Percentiles rank a stretch among this genome's conserved stretches.
Conservation (phyloP, 2,797 vertebrate species). For the Adrianichthys oophorus region DNA sequence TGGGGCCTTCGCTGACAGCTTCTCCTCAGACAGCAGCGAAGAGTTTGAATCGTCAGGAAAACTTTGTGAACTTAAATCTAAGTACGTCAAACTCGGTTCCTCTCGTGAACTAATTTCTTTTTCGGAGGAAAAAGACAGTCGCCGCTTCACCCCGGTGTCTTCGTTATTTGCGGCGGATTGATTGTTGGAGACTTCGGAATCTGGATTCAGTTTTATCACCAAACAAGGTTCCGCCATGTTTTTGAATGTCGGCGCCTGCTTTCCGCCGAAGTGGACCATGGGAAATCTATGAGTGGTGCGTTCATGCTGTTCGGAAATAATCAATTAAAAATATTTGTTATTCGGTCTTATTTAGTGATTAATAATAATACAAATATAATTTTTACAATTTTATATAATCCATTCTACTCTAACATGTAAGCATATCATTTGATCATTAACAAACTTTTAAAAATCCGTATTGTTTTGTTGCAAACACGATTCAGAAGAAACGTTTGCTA, state of each 20-base stretch:
- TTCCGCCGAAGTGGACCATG: constrained; percentile 66
- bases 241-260: constrained; percentile 69
- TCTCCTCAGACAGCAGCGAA: too few species aligned
- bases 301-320: constrained; percentile 13
- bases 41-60: constrained; percentile 22
- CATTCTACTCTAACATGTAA: too few species aligned
- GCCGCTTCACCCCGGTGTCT: not conserved
- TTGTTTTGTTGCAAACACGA: too few species aligned
- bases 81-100: not conserved
- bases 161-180: not conserved
- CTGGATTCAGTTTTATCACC: constrained; percentile 5
- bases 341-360: too few species aligned
- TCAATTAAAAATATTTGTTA: too few species aligned
- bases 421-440: too few species aligned
- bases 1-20: constrained; percentile 11
- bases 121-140: constrained; percentile 19
- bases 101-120: not conserved
- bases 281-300: constrained; percentile 43
- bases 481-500: too few species aligned
- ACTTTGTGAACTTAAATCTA: constrained; percentile 10
- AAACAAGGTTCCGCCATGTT: constrained; percentile 49
- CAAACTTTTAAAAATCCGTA: too few species aligned
- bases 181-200: not conserved
- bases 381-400: too few species aligned
- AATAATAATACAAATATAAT: too few species aligned